Conservation (phyloP, 2,113 vertebrate species). For the Campylomormyrus tamandua region DNA sequence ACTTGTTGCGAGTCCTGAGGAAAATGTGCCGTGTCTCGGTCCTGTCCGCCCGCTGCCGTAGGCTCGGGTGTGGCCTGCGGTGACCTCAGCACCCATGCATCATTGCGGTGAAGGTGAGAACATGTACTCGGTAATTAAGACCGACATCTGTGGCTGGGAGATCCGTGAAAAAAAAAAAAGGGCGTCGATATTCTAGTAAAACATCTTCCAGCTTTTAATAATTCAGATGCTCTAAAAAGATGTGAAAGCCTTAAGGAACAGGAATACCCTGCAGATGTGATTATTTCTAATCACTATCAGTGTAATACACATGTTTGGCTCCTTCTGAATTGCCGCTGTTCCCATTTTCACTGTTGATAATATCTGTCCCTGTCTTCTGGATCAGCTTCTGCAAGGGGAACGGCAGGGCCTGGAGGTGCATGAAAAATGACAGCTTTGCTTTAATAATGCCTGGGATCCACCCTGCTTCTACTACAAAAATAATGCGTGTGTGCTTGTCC, state of each 20-base stretch:
- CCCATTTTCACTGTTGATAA: background rate
- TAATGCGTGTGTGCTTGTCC: background rate
- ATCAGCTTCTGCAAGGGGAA: background rate
- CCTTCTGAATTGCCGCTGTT: background rate
- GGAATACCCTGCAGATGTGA: conserved; percentile 9
- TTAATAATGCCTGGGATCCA: background rate
- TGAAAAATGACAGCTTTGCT: background rate
- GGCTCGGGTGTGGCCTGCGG: no score
- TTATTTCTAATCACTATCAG: conserved; percentile 6
- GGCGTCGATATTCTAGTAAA: background rate
- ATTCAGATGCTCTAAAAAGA: conserved; percentile 4
- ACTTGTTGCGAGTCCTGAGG: background rate
- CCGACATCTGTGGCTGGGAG: background rate
- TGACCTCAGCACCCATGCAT: background rate
- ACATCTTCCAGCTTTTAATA: conserved; percentile 7
- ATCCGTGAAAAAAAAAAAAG: background rate
- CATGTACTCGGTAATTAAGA: background rate
- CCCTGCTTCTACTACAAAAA: background rate
- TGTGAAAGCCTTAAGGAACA: background rate
- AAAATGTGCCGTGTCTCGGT: background rate
- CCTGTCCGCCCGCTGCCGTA: background rate
- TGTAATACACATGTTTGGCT: background rate
- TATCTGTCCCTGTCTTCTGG: background rate
- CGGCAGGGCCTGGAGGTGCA: background rate
- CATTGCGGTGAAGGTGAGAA: background rate